Conservation (phyloP, 2,888 invertebrate species). For the Drosophila borborema region DNA sequence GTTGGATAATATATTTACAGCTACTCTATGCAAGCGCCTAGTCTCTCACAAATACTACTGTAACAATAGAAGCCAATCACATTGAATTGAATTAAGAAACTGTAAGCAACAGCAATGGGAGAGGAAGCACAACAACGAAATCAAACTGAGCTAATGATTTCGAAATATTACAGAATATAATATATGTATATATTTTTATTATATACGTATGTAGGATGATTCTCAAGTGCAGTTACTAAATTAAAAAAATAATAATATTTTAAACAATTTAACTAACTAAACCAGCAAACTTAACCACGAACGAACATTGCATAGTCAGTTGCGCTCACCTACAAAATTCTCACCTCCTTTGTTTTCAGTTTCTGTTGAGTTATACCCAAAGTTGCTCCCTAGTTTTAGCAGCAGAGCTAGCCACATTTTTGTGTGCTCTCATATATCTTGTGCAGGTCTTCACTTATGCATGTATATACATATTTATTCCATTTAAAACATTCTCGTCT, state of each 20-base stretch:
- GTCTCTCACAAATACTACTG: not conserved
- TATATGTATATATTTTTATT: too few species aligned
- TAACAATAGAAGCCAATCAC: not conserved
- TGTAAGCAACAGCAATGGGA: not conserved
- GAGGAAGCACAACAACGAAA: not conserved
- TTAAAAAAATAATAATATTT: not conserved
- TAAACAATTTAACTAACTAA: not conserved
- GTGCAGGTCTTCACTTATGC: not conserved
- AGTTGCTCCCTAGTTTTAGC: not conserved
- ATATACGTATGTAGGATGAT: too few species aligned
- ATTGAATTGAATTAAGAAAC: not conserved
- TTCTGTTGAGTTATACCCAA: not conserved
- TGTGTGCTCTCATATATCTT: constrained; percentile 1
- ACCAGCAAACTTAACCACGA: not conserved
- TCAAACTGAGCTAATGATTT: not conserved
- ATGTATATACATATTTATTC: not conserved
- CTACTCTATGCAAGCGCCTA: not conserved
- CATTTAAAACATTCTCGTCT: not conserved
- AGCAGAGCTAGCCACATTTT: not conserved
- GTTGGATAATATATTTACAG: not conserved
- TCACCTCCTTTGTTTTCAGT: not conserved
- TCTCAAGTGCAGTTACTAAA: too few species aligned
- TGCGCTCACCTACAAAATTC: not conserved
- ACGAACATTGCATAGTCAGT: not conserved
- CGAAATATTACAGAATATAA: not conserved